Conservation (phyloP, 2,113 vertebrate species). For the Balaenoptera acutorostrata region DNA sequence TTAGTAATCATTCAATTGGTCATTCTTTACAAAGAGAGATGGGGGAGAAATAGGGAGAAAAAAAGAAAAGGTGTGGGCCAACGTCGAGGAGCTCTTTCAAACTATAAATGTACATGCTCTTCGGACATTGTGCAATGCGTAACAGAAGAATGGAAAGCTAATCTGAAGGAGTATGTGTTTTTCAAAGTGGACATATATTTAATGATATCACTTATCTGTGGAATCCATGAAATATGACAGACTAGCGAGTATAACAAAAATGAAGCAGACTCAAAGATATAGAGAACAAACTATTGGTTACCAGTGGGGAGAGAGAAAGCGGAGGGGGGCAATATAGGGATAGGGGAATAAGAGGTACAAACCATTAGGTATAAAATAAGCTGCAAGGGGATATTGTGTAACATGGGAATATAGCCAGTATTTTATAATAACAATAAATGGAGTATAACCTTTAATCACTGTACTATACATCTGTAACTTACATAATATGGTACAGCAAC, state of each 20-base stretch:
- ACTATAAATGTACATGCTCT: not conserved
- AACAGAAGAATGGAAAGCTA: not conserved
- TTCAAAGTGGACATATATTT: not conserved
- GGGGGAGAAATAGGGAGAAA: not conserved
- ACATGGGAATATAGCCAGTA: not conserved
- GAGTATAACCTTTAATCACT: not conserved
- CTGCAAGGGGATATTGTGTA: not conserved
- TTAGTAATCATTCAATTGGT: not conserved
- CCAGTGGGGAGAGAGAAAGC: not conserved
- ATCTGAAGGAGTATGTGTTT: not conserved
- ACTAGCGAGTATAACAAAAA: not conserved
- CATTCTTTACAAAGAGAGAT: not conserved
- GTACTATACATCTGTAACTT: not conserved
- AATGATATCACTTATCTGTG: not conserved
- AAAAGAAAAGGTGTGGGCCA: not conserved
- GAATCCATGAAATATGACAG: not conserved
- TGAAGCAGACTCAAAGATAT: not conserved
- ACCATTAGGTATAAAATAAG: not conserved
- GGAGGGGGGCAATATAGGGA: not conserved
- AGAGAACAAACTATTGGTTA: not conserved
- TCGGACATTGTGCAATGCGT: not conserved
- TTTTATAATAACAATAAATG: not conserved
- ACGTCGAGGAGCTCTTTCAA: not conserved
- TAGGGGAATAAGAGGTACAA: not conserved
- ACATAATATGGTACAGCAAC: not conserved